Evolutionary conservation across 2,113 vertebrate species (phyloP).

Genomic region (Calyptomena viridis): DNA sequence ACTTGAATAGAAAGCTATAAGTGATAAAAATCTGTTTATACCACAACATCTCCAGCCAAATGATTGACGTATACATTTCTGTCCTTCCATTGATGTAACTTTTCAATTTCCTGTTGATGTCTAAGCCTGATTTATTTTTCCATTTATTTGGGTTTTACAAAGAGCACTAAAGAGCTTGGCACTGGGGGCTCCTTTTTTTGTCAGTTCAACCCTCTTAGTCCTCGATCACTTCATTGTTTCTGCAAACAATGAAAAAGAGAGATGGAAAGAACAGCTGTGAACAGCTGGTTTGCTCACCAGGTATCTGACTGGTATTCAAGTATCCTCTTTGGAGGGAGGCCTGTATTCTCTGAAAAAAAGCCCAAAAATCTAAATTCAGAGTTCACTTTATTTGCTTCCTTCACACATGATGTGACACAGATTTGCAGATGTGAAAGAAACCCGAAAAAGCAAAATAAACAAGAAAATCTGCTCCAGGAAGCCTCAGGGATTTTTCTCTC

Average conservation of each 20-base stretch:
- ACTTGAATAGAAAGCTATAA: constrained; percentile 33
- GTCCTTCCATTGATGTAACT: constrained; percentile 64
- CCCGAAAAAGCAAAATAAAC: neutral
- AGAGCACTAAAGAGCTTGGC: constrained; percentile 58
- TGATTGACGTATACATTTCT: constrained; percentile 66
- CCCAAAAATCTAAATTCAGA: neutral
- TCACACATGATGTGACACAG: neutral
- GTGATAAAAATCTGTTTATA: constrained; percentile 68
- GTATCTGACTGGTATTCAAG: constrained; percentile 22
- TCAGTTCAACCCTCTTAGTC: constrained; percentile 42
- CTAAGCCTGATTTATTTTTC: constrained; percentile 69
- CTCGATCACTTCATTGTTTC: constrained; percentile 62
- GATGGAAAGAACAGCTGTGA: constrained; percentile 58
- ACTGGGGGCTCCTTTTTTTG: constrained; percentile 28
- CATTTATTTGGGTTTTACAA: constrained; percentile 69
- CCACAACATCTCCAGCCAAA: constrained; percentile 58
- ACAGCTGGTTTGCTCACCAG: constrained; percentile 40
- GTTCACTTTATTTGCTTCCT: neutral
- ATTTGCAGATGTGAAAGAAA: neutral
- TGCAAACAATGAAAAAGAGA: constrained; percentile 66
- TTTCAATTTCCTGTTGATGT: constrained; percentile 72
- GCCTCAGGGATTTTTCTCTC: neutral
- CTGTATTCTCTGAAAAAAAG: neutral
- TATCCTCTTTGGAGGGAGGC: neutral
- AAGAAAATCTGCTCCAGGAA: neutral